Conservation (phyloP, 2,888 invertebrate genomes). For the Lepetodrilus schrolli region DNA sequence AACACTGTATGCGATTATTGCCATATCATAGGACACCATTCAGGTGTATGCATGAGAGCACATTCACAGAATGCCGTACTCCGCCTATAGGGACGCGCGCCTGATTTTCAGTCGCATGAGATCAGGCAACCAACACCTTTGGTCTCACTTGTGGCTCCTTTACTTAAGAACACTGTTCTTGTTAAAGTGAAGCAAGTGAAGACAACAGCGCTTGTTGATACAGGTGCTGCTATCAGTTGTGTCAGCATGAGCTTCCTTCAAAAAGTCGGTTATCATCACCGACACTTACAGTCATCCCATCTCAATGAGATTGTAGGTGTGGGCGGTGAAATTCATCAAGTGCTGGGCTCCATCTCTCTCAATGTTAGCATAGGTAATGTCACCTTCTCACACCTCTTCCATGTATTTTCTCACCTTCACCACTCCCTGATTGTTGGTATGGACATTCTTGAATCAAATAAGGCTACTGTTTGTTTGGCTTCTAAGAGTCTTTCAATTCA, state of each 20-base stretch:
- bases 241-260: neutral
- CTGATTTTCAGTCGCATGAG: too few relatives aligned
- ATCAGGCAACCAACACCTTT: neutral
- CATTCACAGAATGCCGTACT: too few relatives aligned
- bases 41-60: too few relatives aligned
- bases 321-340: conserved; percentile 5
- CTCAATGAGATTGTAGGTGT: too few relatives aligned
- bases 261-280: neutral
- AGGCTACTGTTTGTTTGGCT: neutral
- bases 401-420: conserved; percentile 7
- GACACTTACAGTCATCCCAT: neutral
- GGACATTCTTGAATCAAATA: conserved; percentile 29
- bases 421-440: conserved; percentile 20
- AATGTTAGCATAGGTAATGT: neutral
- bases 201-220: neutral
- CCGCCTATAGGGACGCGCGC: too few relatives aligned
- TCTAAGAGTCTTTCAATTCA: neutral
- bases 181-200: neutral
- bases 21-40: too few relatives aligned
- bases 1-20: too few relatives aligned
- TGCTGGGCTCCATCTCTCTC: conserved; percentile 12
- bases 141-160: neutral
- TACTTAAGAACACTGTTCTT: neutral
- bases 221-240: neutral
- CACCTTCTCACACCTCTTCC: neutral